Base-by-base conservation (phyloP, 2,113 vertebrate genomes). In the Glaucidium brasilianum region DNA sequence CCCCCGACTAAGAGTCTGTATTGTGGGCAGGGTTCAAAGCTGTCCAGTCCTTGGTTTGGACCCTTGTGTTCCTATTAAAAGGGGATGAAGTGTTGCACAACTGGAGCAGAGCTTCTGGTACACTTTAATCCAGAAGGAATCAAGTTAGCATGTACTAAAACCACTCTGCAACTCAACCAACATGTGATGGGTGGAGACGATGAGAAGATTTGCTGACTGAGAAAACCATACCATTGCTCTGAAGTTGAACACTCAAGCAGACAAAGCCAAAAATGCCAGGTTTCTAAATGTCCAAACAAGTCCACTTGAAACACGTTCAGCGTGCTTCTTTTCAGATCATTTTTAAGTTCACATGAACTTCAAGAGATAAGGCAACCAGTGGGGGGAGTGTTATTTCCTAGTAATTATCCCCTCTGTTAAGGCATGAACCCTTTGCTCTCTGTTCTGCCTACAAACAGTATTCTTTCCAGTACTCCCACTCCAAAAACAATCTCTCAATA, bases 401-500 rank as follows among this genome's bases (percentile, higher is more conserved):
- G 56, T 85, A 92, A 92, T 81, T 39, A 91, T 52, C 47, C 37
- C 59, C 58, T 72, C 59, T 75, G 69, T 60, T 92, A 67, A 27
- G 23, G 75, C 69, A 94, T 0, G 7, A 95, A 94, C 86, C 62
- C 89, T 91, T 85, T 80, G 68, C 88, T 86, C 92, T 81, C 88
- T 73, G 39, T 69, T 94, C 75, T 94, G 83, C 76, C 77, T 93
- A 80, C 56, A 77, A 92, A 88, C 52, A 75, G 62, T 66, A 95
- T 85, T 94, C 91, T 67, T 91, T 52, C 80, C 83, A 81, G 27
- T 75, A 75, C 86, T 93, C 89, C 86, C 62, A 75, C 88, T 92
- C 60, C 86, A 89, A 94, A 95, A 94, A 26, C 89, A 78, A 87
- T 84, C 64, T 83, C 92, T 94, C 94, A 87, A 89, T 89, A 95